Evolutionary conservation across 2,888 invertebrate genomes (phyloP), one percentile per base, ranked within the genome.

Genomic region (Muscina levida): DNA sequence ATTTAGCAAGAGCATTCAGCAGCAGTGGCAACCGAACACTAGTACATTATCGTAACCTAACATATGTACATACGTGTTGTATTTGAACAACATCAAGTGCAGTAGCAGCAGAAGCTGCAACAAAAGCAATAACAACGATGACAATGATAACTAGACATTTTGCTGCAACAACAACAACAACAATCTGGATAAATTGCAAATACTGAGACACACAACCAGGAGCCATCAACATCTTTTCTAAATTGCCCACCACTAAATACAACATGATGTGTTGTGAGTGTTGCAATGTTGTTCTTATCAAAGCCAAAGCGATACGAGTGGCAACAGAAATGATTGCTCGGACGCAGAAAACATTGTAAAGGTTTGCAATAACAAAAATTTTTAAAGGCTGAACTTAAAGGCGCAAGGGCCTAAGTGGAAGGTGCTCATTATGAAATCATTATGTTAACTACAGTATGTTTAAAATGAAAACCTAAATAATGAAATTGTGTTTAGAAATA

Each of bases 31-130:
- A 22, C 51, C 51, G 10, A 22, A 51, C 19, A 19, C 51, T 17
- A 51, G 17, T 22, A 51, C 51, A 51, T 22, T 51, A 51, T 51
- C 51, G 17, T 51, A 10, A 22, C 22, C 51, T 19, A 51, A 51
- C 51, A 51, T 51, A 19, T 51, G 51, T 19, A 51, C 31, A n/a
- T 31, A 31, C n/a, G 31, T 31, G 31, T 5, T 31, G 3, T 31
- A 8, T 8, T 31, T 8, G 8, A 31, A 31, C 31, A 31, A 31
- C 31, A 8, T 31, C 31, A 31, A 5, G 31, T 31, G 31, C 31
- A 31, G 31, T 8, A 31, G 31, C 31, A 31, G 31, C 8, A 31
- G 31, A 3, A 31, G 31, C 8, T 31, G 22, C 51, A 46, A 1
- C 8, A 15, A 46, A n/a, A 46, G n/a, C 46, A 46, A 15, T 19